These are phyloP conservation scores for Drosophila lutescens DNA, from an alignment of 2,888 invertebrate species.

Conservation along the genomic window DNA sequence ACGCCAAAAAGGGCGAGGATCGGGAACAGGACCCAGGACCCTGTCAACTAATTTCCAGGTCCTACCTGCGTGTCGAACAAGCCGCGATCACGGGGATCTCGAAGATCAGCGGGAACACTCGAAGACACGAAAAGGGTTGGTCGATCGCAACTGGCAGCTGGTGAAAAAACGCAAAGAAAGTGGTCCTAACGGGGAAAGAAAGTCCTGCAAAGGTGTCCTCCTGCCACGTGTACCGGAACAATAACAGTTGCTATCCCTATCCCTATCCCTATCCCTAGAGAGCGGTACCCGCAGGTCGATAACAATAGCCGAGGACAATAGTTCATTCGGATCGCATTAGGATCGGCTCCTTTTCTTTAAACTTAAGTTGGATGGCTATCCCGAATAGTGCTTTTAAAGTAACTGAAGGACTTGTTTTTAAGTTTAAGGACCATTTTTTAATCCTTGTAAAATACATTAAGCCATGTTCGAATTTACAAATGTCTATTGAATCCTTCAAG, in stretches of 20 bases:
- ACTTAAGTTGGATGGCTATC: not conserved
- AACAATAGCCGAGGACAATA: not conserved
- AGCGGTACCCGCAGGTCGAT: conserved; percentile 3
- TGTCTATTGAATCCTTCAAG: not conserved
- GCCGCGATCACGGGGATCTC: conserved; percentile 27
- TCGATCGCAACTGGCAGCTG: conserved; percentile 35
- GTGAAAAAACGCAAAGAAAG: conserved; percentile 39
- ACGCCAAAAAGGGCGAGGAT: conserved; percentile 2
- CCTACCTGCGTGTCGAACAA: conserved; percentile 43
- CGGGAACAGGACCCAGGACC: conserved; percentile 6
- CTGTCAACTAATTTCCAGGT: conserved; percentile 29
- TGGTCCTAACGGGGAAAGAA: conserved; percentile 44
- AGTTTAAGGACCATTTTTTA: too few species aligned
- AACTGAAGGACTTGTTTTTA: not conserved
- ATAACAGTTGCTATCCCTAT: conserved; percentile 9
- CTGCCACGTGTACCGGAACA: conserved; percentile 34
- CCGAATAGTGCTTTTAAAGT: too few species aligned
- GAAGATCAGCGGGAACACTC: conserved; percentile 28
- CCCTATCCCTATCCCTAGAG: not conserved
- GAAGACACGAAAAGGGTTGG: conserved; percentile 41
- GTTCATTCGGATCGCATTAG: not conserved
- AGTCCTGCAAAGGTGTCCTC: conserved; percentile 30
- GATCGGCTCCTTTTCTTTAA: not conserved
- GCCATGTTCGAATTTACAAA: too few species aligned
- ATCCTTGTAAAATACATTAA: too few species aligned